Base-by-base conservation (phyloP, 2,888 invertebrate species). In the Chirona hameri region DNA sequence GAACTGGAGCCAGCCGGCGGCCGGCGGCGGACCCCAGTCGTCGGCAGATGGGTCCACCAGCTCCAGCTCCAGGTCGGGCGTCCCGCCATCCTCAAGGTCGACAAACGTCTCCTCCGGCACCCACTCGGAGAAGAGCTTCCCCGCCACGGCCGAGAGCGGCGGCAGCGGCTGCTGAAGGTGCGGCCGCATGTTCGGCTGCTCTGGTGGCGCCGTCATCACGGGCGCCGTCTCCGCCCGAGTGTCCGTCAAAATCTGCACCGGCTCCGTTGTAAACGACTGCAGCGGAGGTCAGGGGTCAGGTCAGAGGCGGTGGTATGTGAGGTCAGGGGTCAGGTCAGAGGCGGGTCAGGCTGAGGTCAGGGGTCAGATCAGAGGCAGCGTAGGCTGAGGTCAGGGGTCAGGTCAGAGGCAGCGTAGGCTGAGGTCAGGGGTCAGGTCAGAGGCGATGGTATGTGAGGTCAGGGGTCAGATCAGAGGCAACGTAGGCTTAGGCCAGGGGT, bases 31-130 rank as follows among this genome's bases (percentile, higher is more conserved):
- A 12, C 91, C 90, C 82, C 93, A 91, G 86, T 95, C 93, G 85
- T 7, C 48, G 12, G 52, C 12, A 18, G 52, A 52, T 18, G 91
- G 91, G 83, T 93, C 93, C 82, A 93, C 90, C 0, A 96, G 89
- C 0, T 93, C 91, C 84, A 97, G 90, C 76, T 91, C 91, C 85
- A 97, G 89, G 85, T 92, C 91, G 79, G 92, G 90, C 0, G 94
- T 93, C 84, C 92, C 92, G n/a, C 93, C 93, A 87, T 95, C 95
- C 88, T 96, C 95, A 0, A 93, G 93, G 89, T 97, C 97, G 88
- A 92, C 94, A 90, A 97, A 97, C 3, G 95, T 94, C 87, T 96
- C 95, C 91, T 93, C 90, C 0, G 97, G 96, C 85, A 98, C 93
- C 69, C 92, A 90, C 87, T 92, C 93, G 86, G 92, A 92, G 88